phyloP scores from a whole-genome alignment of 2,888 invertebrate genomes.

The Leptopilina drosophilae region DNA sequence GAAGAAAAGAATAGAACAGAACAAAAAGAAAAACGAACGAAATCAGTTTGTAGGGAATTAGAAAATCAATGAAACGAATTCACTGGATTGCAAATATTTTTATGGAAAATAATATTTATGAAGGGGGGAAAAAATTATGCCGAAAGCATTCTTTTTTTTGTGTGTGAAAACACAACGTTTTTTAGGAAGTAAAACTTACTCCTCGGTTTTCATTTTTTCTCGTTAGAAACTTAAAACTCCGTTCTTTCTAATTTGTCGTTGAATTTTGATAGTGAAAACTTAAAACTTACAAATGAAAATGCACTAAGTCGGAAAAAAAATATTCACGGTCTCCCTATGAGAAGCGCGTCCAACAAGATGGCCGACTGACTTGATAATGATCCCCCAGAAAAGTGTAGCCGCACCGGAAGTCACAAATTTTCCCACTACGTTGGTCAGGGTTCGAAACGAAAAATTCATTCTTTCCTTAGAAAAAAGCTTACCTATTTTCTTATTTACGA shows the following conservation, averaged over 20 bases:
- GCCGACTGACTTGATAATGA: conserved; percentile 47
- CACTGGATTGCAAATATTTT: no score
- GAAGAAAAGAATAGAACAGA: no score
- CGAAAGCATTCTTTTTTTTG: not conserved
- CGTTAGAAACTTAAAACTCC: conserved; percentile 7
- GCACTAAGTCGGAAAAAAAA: conserved; percentile 50
- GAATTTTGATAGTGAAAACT: conserved; percentile 36
- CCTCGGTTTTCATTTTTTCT: conserved; percentile 63
- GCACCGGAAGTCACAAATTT: conserved; percentile 46
- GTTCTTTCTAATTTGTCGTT: not conserved
- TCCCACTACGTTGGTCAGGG: no score
- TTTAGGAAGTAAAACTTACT: conserved; percentile 61
- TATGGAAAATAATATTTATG: not conserved
- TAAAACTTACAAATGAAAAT: conserved; percentile 17
- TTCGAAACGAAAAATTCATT: no score
- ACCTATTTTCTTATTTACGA: no score
- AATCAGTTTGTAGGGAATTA: no score
- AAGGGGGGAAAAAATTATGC: not conserved
- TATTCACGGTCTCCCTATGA: conserved; percentile 52
- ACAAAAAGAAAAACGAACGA: no score
- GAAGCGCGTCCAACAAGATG: conserved; percentile 68
- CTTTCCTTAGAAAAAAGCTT: no score
- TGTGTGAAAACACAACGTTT: not conserved
- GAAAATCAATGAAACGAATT: no score
- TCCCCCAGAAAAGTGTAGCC: conserved; percentile 45